A percentile compares a stretch with the other conserved stretches of the same genome.
phyloP scores from a whole-genome alignment of 2,888 invertebrate genomes.

The Chalcis sispes region DNA sequence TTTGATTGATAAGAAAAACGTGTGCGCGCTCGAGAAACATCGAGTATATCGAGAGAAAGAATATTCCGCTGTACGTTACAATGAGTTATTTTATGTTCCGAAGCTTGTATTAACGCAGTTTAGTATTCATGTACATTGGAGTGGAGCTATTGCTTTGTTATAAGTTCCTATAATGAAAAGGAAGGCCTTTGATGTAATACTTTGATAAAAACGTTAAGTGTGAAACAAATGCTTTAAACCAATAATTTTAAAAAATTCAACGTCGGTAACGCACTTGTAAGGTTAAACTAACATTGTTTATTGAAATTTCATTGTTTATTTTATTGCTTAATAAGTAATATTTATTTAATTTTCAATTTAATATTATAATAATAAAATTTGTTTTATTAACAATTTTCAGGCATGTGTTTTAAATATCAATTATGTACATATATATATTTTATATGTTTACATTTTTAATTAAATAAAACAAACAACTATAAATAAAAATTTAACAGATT shows the following conservation, averaged over 20 bases:
- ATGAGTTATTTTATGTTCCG: conserved; percentile 17
- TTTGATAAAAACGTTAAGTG: conserved; percentile 45
- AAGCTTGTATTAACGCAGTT: conserved; percentile 9
- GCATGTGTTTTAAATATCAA: too few species aligned
- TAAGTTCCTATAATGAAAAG: conserved; percentile 25
- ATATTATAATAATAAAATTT: too few species aligned
- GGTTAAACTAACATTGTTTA: too few species aligned
- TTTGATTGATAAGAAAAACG: background rate
- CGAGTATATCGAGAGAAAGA: background rate
- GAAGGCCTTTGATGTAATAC: conserved; percentile 39
- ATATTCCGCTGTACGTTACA: conserved; percentile 1
- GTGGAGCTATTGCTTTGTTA: conserved; percentile 12
- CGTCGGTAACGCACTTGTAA: too few species aligned
- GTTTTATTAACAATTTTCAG: too few species aligned
- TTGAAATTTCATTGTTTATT: too few species aligned
- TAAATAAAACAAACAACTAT: too few species aligned
- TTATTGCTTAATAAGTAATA: too few species aligned
- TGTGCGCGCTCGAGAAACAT: background rate
- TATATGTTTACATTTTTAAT: too few species aligned
- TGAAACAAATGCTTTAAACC: background rate
- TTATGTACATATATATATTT: too few species aligned
- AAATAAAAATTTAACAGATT: too few species aligned
- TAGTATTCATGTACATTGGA: background rate
- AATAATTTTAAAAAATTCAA: background rate
- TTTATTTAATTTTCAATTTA: too few species aligned